phyloP scores from a whole-genome alignment of 2,113 vertebrate species.

The Muscicapa adusta region DNA sequence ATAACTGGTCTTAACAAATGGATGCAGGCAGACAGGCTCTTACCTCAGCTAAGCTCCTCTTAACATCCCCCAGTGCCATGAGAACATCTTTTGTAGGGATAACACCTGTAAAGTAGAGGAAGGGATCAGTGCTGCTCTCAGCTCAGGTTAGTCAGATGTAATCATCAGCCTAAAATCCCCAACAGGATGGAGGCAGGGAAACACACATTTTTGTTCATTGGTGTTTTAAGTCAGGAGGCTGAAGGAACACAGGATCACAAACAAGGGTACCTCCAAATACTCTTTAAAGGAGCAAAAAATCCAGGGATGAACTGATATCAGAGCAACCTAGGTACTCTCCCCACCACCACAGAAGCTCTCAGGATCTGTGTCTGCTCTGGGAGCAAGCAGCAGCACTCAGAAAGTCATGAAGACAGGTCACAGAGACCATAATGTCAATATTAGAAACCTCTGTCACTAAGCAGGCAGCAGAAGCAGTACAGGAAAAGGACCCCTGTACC shows the following conservation, averaged over 20 bases:
- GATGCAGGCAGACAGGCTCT: constrained; percentile 25
- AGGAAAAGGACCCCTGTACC: not conserved
- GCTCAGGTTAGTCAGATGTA: not conserved
- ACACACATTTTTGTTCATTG: not conserved
- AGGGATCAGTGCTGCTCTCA: not conserved
- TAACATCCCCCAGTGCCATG: constrained; percentile 84
- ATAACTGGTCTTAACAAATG: not conserved
- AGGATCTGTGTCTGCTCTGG: not conserved
- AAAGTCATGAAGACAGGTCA: not conserved
- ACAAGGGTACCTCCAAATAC: not conserved
- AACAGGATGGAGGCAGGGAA: not conserved
- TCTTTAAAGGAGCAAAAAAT: not conserved
- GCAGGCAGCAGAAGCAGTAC: not conserved
- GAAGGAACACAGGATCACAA: not conserved
- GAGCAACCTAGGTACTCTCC: not conserved
- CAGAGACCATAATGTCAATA: not conserved
- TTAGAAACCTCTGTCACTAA: not conserved
- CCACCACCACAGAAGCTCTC: not conserved
- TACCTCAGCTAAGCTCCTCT: constrained; percentile 85
- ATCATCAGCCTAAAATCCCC: not conserved
- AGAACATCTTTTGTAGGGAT: constrained; percentile 90
- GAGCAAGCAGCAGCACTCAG: not conserved
- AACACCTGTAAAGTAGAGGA: constrained; percentile 73
- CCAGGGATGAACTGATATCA: not conserved
- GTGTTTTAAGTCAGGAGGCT: not conserved